These are phyloP conservation scores for Pluvialis apricaria DNA, from an alignment of 2,113 vertebrate genomes.

Conservation along the genomic window DNA sequence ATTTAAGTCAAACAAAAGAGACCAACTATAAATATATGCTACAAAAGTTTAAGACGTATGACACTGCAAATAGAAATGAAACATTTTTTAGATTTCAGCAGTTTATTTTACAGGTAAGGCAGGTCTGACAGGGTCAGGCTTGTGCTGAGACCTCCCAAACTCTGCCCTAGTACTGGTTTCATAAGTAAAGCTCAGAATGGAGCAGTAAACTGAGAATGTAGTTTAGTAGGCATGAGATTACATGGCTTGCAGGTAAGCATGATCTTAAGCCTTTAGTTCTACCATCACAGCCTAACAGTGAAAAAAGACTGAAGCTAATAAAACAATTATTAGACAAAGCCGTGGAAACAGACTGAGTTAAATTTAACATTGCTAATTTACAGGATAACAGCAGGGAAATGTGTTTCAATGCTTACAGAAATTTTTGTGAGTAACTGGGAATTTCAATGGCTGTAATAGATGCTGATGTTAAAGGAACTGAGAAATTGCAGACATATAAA, in stretches of 20 bases:
- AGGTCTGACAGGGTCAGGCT: not conserved
- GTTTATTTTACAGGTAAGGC: not conserved
- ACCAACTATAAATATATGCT: not conserved
- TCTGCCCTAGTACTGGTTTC: not conserved
- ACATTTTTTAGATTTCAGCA: not conserved
- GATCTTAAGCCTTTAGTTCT: not conserved
- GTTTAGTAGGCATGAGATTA: not conserved
- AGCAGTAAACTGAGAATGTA: not conserved
- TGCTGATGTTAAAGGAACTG: not conserved
- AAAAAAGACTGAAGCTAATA: not conserved
- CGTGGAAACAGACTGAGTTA: not conserved
- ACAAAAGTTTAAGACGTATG: not conserved
- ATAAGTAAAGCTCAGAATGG: not conserved
- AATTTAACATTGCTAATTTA: not conserved
- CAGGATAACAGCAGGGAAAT: not conserved
- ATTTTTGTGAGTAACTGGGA: not conserved
- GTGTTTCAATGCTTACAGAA: not conserved
- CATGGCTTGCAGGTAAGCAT: not conserved
- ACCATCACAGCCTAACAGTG: not conserved
- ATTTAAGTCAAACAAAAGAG: not conserved
- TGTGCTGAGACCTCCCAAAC: not conserved
- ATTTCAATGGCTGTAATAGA: not conserved
- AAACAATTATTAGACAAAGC: not conserved
- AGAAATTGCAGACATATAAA: not conserved
- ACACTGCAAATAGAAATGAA: not conserved